A percentile compares a stretch with the other conserved stretches of the same genome.
phyloP scores from a whole-genome alignment of 1,140 invertebrate species.

The Aphelenchoides fujianensis region DNA sequence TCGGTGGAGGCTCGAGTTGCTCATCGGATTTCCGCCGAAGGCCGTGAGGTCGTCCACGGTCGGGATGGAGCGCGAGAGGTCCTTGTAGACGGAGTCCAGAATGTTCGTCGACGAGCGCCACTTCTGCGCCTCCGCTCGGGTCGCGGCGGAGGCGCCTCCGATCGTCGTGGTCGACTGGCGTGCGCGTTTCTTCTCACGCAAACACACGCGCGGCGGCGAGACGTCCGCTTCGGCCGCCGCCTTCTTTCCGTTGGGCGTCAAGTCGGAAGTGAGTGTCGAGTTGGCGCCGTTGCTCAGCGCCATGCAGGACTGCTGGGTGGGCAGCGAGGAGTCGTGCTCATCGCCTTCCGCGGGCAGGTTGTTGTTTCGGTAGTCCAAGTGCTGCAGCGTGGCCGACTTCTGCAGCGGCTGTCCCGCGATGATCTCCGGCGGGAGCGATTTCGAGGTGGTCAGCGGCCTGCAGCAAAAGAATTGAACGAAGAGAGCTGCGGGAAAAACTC shows the following conservation, averaged over 20 bases:
- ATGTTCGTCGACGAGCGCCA: conserved; percentile 60
- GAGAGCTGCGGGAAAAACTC: conserved; percentile 53
- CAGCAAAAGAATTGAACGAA: conserved; percentile 16
- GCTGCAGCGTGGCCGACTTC: background rate
- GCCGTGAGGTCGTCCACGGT: conserved; percentile 55
- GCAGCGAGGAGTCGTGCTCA: background rate
- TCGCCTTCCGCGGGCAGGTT: background rate
- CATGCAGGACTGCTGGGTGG: no score
- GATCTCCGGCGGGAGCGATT: conserved; percentile 13
- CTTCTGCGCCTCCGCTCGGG: conserved; percentile 36
- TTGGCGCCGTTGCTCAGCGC: no score
- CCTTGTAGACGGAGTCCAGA: conserved; percentile 55
- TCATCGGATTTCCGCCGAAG: background rate
- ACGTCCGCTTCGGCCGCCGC: background rate
- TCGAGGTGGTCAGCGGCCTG: conserved; percentile 43
- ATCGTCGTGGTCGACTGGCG: conserved; percentile 26
- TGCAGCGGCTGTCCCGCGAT: background rate
- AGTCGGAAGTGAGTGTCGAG: no score
- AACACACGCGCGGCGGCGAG: conserved; percentile 40
- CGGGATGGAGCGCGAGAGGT: conserved; percentile 55
- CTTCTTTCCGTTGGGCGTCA: conserved; percentile 21
- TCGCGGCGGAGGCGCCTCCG: conserved; percentile 7
- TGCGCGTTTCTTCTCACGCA: conserved; percentile 57
- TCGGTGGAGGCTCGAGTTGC: conserved; percentile 7
- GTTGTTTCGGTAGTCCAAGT: background rate